Base-by-base conservation (phyloP, 2,888 invertebrate species). In the Leucozona laternaria region DNA sequence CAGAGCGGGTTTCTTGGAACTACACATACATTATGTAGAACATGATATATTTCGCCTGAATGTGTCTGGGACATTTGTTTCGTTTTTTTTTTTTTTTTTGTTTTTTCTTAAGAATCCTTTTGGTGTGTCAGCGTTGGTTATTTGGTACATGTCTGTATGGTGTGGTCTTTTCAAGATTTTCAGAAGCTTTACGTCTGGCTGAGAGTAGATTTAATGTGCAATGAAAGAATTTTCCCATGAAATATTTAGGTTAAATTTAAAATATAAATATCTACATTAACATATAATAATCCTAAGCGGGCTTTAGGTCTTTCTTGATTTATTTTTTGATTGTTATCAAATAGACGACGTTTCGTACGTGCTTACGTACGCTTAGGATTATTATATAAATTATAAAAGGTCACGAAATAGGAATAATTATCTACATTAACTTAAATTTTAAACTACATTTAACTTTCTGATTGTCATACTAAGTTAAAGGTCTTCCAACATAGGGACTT, bases 11-110 rank as follows among this genome's bases (percentile, higher is more conserved):
- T 57, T 79, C 34, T 45, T 13, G 68, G 37, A 31, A 6, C 4
- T 57, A 31, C 6, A 17, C 20, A 37, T 7, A 40, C 15, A 22
- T 37, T 22, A 60, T 37, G 37, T 31, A 57, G 28, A 55, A 13
- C 20, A 45, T 40, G 15, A 55, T 37, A 53, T 40, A 34, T 34
- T 57, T 64, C 20, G 55, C 55, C 55, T 43, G 76, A 17, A 58
- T 66, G 62, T 57, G 76, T 68, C 58, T 77, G 77, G 66, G 40
- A 60, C 60, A 60, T 40, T 60, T 60, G 8, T 22, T 37, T 40
- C 13, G 11, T 4, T 31, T 7, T 55, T n/a, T 34, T 3, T 13
- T 60, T 53, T 50, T 50, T 25, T 22, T 55, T n/a, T 34, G 0
- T 13, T 60, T 53, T 50, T 50, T 25, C 15, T 55, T 25, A 37